Base-by-base conservation (phyloP, 2,113 vertebrate genomes). In the Larimichthys crocea region DNA sequence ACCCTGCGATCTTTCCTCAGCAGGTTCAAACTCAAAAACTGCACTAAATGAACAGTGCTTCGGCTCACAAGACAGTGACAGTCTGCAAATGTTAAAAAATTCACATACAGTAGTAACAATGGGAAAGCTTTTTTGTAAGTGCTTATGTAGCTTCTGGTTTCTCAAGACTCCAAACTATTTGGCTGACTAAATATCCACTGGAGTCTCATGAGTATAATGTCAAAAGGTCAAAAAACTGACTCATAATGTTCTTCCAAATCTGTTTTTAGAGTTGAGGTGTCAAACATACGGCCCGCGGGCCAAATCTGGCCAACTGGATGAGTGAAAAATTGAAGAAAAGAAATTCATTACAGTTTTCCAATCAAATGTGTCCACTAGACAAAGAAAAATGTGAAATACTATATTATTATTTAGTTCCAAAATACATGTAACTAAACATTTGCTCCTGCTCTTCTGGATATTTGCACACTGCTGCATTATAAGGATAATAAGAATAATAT, bases 201-300 rank as follows among this genome's bases (percentile, higher is more conserved):
- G 60, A n/a, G 22, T 53, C 55, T 52, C 35, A 20, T 15, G 66
- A 57, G 63, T 9, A 35, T 17, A 2, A 65, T 42, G 49, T 75
- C 5, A 60, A 70, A 74, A 57, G 53, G 57, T 40, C 26, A 44
- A 84, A 72, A 48, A 48, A 4, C 24, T 40, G 16, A 46, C 50
- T 78, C 44, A 31, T 9, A 35, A 46, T 53, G 10, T 12, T 35
- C 3, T n/a, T 31, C 52, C 15, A 59, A 49, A 19, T 59, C 20
- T 74, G 49, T 40, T 40, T 40, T 40, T 40, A 40, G 35, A 40
- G 35, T 40, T 40, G 7, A 8, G 7, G 35, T 40, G 35, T 40
- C 7, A 40, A 35, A 35, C 35, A 35, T 35, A 35, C 7, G 35
- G 35, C 35, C 35, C 35, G 1, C 35, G 35, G 35, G 35, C 7